Conservation (phyloP, 2,797 vertebrate species). For the Pogonophryne albipinna region DNA sequence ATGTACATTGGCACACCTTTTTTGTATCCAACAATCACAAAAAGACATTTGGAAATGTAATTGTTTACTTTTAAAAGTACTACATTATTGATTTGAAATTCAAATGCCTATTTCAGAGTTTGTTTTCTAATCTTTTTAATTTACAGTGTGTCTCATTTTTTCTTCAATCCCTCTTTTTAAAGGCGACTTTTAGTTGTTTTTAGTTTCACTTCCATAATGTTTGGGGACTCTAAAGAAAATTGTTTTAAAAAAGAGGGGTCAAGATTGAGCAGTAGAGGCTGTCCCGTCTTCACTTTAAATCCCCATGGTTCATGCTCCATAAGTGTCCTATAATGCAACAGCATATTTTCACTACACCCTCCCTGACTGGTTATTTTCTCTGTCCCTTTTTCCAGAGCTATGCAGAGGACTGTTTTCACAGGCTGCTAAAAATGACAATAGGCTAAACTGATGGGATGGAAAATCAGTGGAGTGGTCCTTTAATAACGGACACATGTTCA, state of each 20-base stretch:
- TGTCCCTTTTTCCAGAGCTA: neutral
- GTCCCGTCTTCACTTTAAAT: neutral
- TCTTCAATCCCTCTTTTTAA: neutral
- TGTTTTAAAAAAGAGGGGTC: neutral
- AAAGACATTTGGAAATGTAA: neutral
- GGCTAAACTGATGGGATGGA: neutral
- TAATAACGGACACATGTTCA: neutral
- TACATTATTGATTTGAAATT: neutral
- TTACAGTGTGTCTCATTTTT: neutral
- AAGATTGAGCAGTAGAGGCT: neutral
- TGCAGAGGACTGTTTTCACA: slow-evolving; percentile 1
- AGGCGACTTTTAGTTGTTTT: neutral
- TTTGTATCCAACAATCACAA: neutral
- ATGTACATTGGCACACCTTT: neutral
- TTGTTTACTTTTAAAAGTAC: neutral
- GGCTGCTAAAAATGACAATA: neutral
- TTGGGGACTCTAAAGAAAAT: neutral
- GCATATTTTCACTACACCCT: slow-evolving; percentile 1
- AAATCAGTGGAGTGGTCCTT: neutral
- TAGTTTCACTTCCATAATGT: neutral
- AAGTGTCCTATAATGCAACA: neutral
- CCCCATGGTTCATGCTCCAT: neutral
- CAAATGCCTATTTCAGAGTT: neutral
- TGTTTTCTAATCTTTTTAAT: neutral
- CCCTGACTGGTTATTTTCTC: neutral